Base-by-base conservation (phyloP, 2,113 vertebrate species). In the Gambusia holbrooki region DNA sequence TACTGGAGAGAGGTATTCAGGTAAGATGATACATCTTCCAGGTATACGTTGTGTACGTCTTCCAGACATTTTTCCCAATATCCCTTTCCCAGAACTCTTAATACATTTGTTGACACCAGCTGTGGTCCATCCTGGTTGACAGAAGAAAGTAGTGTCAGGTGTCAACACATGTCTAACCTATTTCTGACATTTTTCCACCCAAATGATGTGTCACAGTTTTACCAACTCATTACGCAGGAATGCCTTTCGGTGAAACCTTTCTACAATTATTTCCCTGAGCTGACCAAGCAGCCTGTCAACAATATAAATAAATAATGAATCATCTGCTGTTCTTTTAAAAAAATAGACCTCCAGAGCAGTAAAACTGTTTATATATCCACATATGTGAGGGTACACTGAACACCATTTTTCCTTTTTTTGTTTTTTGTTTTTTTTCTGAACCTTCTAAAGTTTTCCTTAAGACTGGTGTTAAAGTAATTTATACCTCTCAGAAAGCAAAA, bases 1-100 rank as follows among this genome's bases (percentile, higher is more conserved):
- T 27, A 81, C 51, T 35, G 78, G 74, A 30, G 71, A 74, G 7
- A 85, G 51, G 48, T 71, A 64, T 33, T 2, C 63, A 61, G 79
- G 71, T 78, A 61, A 68, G 54, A 58, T 27, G 13, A 15, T 6
- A 7, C 13, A 19, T 19, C 29, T 33, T 65, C 62, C 42, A 27
- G 13, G 51, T 64, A 37, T 10, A 60, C 15, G 58, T 11, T 17
- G 0, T 14, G 5, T 27, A 17, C 60, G 40, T 42, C 1, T 45
- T 29, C 17, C 22, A 51, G 4, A 17, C 1, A 15, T 15, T 17
- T 42, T 62, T 69, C 17, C 22, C 17, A 10, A 2, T 3, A 10
- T 42, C 0, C n/a, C 10, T 45, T 80, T 48, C 62, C 45, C 12
- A 17, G 11, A 84, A 67, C 15, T 69, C 30, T 45, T 33, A 1